Conservation (phyloP, 2,113 vertebrate genomes). For the Thomomys bottae region DNA sequence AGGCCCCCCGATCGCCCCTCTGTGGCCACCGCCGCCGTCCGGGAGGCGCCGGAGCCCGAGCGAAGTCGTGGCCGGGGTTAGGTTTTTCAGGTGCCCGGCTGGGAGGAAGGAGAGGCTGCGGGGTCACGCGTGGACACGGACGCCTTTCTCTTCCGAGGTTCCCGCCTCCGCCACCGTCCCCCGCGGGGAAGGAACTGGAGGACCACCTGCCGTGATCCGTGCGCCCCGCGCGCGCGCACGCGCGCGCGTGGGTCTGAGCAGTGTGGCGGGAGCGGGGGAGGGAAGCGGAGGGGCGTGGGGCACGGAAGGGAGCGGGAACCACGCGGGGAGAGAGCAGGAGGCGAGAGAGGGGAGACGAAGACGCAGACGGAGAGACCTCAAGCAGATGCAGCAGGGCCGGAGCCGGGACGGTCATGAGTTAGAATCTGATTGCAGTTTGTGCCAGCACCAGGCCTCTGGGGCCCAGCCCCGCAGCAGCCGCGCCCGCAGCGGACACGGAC, state of each 20-base stretch:
- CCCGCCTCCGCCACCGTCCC: slow-evolving; percentile 46
- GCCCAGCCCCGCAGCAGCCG: too few relatives aligned
- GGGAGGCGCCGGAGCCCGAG: neutral
- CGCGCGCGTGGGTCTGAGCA: neutral
- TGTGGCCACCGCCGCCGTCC: neutral
- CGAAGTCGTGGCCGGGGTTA: slow-evolving; percentile 83
- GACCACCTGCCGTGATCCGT: slow-evolving; percentile 49
- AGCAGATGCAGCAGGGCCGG: neutral
- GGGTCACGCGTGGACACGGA: slow-evolving; percentile 69
- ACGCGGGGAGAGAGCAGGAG: too few relatives aligned
- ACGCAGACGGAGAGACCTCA: neutral
- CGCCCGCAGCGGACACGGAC: too few relatives aligned
- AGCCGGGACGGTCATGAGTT: neutral
- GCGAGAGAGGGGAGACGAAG: neutral
- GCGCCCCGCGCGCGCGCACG: slow-evolving; percentile 19
- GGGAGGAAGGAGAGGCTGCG: slow-evolving; percentile 84
- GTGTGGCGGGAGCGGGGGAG: too few relatives aligned
- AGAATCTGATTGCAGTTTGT: too few relatives aligned
- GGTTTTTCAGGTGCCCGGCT: slow-evolving; percentile 89
- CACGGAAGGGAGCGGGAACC: neutral
- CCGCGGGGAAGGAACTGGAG: slow-evolving; percentile 48
- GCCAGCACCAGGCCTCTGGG: too few relatives aligned
- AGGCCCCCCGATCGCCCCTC: neutral
- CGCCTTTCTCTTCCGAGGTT: slow-evolving; percentile 65
- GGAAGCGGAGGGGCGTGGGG: too few relatives aligned